A percentile compares a stretch with the other conserved stretches of the same genome.
phyloP scores from a whole-genome alignment of 2,113 vertebrate genomes.

The Plotosus lineatus region DNA sequence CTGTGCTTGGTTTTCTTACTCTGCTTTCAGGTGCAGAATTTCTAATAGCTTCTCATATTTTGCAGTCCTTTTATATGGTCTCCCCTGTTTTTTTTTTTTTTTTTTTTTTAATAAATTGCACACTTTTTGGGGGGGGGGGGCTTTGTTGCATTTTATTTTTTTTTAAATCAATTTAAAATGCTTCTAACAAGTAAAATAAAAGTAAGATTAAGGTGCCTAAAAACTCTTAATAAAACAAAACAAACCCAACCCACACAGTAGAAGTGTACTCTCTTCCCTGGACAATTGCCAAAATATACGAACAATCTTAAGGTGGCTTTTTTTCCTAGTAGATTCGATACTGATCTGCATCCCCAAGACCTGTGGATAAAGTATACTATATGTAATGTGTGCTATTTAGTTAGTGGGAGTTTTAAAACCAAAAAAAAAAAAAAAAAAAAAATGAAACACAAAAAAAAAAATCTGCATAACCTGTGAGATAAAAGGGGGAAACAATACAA shows the following conservation, averaged over 20 bases:
- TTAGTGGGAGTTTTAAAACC: constrained; percentile 70
- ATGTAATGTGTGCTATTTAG: constrained; percentile 75
- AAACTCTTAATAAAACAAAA: constrained; percentile 60
- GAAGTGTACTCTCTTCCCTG: constrained; percentile 65
- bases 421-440: constrained; percentile 56
- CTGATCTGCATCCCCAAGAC: constrained; percentile 72
- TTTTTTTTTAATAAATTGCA: constrained; percentile 56
- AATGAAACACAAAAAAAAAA: constrained; percentile 55
- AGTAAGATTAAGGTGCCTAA: constrained; percentile 76
- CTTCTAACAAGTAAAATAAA: constrained; percentile 70
- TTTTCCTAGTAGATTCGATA: constrained; percentile 71
- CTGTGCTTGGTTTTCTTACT: constrained; percentile 49
- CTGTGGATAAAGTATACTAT: constrained; percentile 75
- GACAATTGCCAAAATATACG: constrained; percentile 69
- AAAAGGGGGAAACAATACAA: constrained; percentile 44
- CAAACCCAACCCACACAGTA: constrained; percentile 21
- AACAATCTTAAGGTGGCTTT: constrained; percentile 71
- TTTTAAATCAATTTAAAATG: constrained; percentile 61
- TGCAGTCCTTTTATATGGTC: constrained; percentile 67
- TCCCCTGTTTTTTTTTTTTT: constrained; percentile 55
- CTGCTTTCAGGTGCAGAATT: constrained; percentile 74
- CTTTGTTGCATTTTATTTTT: constrained; percentile 46
- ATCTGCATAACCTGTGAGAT: constrained; percentile 62
- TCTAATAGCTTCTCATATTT: constrained; percentile 71
- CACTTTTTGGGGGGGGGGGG: too few relatives aligned